A percentile compares a stretch with the other conserved stretches of the same genome.
phyloP scores from a whole-genome alignment of 2,113 vertebrate genomes.

The Limnothrissa miodon region DNA sequence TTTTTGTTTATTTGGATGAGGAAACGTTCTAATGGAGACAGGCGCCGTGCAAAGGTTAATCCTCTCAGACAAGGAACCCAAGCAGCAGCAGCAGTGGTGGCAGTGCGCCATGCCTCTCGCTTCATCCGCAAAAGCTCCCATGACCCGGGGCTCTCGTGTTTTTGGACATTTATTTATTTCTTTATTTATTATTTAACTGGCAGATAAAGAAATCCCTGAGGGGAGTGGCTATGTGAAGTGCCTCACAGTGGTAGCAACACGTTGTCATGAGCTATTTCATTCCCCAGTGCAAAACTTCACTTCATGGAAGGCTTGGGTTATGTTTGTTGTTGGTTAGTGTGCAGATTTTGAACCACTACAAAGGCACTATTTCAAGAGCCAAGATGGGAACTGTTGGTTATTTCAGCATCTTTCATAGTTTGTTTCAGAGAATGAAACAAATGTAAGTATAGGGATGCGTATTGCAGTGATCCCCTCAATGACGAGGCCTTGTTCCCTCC shows the following conservation, averaged over 20 bases:
- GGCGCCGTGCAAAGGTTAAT: constrained; percentile 70
- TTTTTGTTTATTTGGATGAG: constrained; percentile 24
- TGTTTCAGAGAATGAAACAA: constrained; percentile 39
- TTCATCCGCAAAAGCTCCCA: constrained; percentile 56
- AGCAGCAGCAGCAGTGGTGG: constrained; percentile 49
- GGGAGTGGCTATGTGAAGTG: background rate
- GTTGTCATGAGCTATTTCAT: background rate
- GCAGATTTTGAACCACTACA: background rate
- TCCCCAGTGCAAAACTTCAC: background rate
- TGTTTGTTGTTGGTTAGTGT: background rate
- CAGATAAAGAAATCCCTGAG: background rate
- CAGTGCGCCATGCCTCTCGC: constrained; percentile 43
- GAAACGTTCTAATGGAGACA: constrained; percentile 49
- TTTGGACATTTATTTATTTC: background rate
- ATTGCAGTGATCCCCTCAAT: constrained; percentile 67
- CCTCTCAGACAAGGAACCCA: constrained; percentile 62
- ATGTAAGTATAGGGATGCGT: constrained; percentile 51
- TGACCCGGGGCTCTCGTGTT: constrained; percentile 53
- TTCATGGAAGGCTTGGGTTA: background rate
- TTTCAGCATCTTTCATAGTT: too few relatives aligned
- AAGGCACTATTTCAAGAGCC: background rate
- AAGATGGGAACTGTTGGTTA: background rate
- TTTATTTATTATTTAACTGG: background rate
- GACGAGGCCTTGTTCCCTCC: constrained; percentile 72
- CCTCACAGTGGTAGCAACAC: background rate